Base-by-base conservation (phyloP, 2,797 vertebrate species). In the Taenioides sp. region DNA sequence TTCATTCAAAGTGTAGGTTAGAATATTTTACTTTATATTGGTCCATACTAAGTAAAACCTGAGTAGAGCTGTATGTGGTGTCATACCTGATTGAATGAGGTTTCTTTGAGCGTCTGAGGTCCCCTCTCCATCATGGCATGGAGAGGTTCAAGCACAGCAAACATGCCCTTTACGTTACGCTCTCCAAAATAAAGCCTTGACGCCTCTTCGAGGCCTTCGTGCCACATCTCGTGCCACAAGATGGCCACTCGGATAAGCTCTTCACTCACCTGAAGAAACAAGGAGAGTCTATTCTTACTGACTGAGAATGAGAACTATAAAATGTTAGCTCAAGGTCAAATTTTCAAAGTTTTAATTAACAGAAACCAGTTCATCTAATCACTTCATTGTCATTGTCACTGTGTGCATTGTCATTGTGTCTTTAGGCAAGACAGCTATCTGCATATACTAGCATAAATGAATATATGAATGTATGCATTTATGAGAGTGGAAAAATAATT, bases 141-240 rank as follows among this genome's bases (percentile, higher is more conserved):
- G 18, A 99, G 94, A 3, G 98, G 98, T 72, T 99, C 98, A 83
- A 99, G 92, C 83, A 99, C 98, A 50, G 98, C 97, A 65, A 99
- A 99, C 98, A 99, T 99, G 74, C 98, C 98, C 86, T 98, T 99
- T 57, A 99, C 98, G 0, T 99, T 99, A 75, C 98, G 94, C 80
- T 99, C 98, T 2, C 98, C 98, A 1, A 99, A 99, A 83, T 99
- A 99, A 5, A 99, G 94, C 11, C 98, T 96, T 0, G 98, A 99
- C 0, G 98, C 98, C 80, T 99, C 98, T 78, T 99, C 98, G 75
- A 99, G 85, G 11, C 98, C 98, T 80, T 99, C 98, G 0, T 99
- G 98, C 98, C 98, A 99, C 97, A 99, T 99, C 92, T 99, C 98
- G 0, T 99, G 98, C 98, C 98, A 99, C 0, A 99, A 88, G 81